phyloP scores from a whole-genome alignment of 2,888 invertebrate species.

The Elaeidobius kamerunicus region DNA sequence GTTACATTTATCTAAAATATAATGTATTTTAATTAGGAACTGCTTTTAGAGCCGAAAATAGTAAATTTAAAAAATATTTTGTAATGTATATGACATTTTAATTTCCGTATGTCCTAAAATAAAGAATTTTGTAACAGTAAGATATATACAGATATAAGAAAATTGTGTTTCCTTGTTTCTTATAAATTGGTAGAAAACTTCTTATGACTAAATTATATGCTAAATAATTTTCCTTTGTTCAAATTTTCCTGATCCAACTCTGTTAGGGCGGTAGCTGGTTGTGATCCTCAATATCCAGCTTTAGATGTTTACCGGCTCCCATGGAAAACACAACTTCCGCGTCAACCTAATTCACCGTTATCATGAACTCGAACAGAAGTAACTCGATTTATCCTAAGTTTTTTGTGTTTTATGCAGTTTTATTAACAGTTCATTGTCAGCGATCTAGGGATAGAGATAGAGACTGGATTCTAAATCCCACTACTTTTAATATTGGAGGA shows the following conservation, averaged over 20 bases:
- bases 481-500: conserved; percentile 84
- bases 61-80: too few relatives aligned
- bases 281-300: conserved; percentile 1
- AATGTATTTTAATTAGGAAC: too few relatives aligned
- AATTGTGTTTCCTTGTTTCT: too few relatives aligned
- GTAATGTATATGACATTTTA: too few relatives aligned
- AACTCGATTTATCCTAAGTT: conserved; percentile 1
- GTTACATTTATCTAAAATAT: too few relatives aligned
- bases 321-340: conserved; percentile 3
- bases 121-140: too few relatives aligned
- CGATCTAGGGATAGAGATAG: conserved; percentile 34
- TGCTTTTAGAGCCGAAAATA: too few relatives aligned
- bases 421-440: conserved; percentile 10
- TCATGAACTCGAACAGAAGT: not conserved
- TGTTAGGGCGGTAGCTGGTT: conserved; percentile 17
- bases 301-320: conserved; percentile 15
- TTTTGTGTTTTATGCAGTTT: conserved; percentile 6
- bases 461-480: conserved; percentile 44
- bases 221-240: not conserved
- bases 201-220: too few relatives aligned
- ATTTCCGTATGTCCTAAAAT: too few relatives aligned
- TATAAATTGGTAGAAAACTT: too few relatives aligned
- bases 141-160: too few relatives aligned
- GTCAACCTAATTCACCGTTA: not conserved
- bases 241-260: not conserved